phyloP scores from a whole-genome alignment of 2,113 vertebrate genomes.

The Eolophus roseicapilla region DNA sequence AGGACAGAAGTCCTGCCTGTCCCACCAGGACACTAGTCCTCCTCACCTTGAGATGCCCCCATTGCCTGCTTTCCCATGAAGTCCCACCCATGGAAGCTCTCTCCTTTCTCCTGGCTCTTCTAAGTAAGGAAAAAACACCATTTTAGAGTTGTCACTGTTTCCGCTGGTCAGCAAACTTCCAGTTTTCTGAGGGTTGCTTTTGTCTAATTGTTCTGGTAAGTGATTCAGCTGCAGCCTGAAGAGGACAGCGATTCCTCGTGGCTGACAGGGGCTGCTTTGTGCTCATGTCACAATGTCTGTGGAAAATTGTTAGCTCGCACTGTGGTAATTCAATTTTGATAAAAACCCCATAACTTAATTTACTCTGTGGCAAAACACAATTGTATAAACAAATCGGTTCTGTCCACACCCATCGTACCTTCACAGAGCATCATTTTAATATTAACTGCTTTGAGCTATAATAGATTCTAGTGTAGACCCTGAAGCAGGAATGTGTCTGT shows the following conservation, averaged over 20 bases:
- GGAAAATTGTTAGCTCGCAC: constrained; percentile 16
- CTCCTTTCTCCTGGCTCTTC: not conserved
- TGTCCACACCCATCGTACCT: constrained; percentile 61
- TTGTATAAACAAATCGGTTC: constrained; percentile 58
- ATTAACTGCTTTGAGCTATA: not conserved
- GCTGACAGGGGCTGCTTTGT: constrained; percentile 53
- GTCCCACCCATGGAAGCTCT: not conserved
- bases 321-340: constrained; percentile 47
- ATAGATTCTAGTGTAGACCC: not conserved
- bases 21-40: not conserved
- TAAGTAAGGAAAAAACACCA: not conserved
- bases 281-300: constrained; percentile 51
- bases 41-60: not conserved
- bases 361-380: constrained; percentile 49
- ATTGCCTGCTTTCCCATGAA: not conserved
- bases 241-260: not conserved
- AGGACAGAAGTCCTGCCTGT: not conserved
- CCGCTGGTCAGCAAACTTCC: constrained; percentile 24
- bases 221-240: constrained; percentile 52
- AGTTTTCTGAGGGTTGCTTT: constrained; percentile 8
- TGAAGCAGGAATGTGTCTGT: not conserved
- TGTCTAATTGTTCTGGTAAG: constrained; percentile 28
- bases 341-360: constrained; percentile 57
- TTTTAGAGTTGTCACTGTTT: not conserved
- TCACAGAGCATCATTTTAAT: constrained; percentile 11